Evolutionary conservation across 2,888 invertebrate genomes (phyloP).

Genomic region (Bruchidius siliquastri): DNA sequence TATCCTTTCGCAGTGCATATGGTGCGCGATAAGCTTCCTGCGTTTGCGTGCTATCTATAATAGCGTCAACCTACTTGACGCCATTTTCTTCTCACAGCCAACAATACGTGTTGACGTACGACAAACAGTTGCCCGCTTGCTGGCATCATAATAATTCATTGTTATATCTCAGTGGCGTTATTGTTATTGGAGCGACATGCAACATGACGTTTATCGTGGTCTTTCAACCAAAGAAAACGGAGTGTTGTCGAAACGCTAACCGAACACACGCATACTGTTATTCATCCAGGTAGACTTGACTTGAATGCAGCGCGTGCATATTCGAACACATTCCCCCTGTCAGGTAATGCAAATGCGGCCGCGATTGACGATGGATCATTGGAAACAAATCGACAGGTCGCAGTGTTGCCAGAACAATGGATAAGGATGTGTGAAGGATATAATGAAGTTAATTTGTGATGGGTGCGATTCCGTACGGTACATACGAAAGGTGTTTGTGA

Average conservation of each 20-base stretch:
- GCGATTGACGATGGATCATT: background rate
- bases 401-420: background rate
- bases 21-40: too few species aligned
- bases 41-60: too few species aligned
- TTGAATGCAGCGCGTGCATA: background rate
- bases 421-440: too few species aligned
- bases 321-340: background rate
- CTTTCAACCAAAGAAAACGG: background rate
- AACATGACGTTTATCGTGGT: background rate
- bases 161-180: background rate
- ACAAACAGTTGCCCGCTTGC: background rate
- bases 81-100: background rate
- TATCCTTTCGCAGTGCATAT: too few species aligned
- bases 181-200: background rate
- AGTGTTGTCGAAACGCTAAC: background rate
- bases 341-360: background rate
- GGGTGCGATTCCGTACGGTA: too few species aligned
- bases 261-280: background rate
- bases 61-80: too few species aligned
- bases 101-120: background rate
- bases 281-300: background rate
- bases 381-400: background rate
- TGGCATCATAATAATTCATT: background rate
- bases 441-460: too few species aligned
- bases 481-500: too few species aligned